A percentile compares a stretch with the other conserved stretches of the same genome.
These are phyloP conservation scores for Parthenolecanium corni DNA, from an alignment of 2,888 invertebrate species.

Conservation along the genomic window DNA sequence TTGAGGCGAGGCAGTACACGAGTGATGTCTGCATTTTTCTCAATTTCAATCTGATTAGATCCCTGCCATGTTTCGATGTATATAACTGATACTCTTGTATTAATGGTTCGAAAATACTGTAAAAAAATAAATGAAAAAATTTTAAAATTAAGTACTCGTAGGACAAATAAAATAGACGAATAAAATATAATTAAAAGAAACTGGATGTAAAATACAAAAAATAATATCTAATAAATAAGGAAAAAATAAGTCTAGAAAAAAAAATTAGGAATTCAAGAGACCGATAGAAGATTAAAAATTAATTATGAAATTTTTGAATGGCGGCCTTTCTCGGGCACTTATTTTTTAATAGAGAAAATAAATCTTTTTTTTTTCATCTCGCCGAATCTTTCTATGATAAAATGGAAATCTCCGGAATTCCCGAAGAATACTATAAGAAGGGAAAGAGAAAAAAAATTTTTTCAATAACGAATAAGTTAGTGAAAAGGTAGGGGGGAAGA, in stretches of 20 bases:
- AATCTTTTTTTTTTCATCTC: too few species aligned
- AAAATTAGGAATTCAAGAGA: not conserved
- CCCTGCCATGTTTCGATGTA: slow-evolving; percentile 97
- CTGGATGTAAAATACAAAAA: not conserved
- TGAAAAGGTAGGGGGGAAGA: too few species aligned
- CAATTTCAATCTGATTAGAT: slow-evolving; percentile 70
- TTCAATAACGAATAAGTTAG: too few species aligned
- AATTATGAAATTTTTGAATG: too few species aligned
- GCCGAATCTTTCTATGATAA: too few species aligned
- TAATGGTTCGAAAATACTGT: slow-evolving; percentile 86
- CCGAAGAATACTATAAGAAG: too few species aligned
- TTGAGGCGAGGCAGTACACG: slow-evolving; percentile 82
- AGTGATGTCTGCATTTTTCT: slow-evolving; percentile 73
- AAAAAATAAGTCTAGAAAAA: too few species aligned
- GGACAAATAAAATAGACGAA: not conserved
- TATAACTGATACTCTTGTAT: slow-evolving; percentile 86
- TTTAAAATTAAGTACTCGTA: too few species aligned
- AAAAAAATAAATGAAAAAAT: slow-evolving; percentile 21
- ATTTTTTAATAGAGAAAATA: too few species aligned
- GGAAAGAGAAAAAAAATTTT: too few species aligned
- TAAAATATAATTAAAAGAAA: not conserved
- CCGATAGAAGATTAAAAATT: not conserved
- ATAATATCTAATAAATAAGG: not conserved
- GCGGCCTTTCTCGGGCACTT: too few species aligned
- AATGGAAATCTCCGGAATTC: too few species aligned